Evolutionary conservation across 2,113 vertebrate genomes (phyloP).

Genomic region (Actinemys pallida): DNA sequence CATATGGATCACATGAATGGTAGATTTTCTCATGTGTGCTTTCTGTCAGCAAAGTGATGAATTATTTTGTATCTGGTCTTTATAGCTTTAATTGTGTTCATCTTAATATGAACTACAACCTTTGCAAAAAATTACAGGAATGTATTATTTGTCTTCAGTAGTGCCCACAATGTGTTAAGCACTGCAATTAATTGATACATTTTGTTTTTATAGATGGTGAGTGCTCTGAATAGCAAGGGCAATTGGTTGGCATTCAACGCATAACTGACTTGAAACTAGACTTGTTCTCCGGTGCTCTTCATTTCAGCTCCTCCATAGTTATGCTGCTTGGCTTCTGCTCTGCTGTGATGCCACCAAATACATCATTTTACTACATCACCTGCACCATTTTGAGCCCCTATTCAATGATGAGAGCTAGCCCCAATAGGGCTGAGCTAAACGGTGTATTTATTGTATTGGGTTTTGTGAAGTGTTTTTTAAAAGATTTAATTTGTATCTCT

Average conservation of each 20-base stretch:
- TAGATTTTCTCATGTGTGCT: background rate
- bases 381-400: accelerated
- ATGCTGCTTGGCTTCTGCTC: background rate
- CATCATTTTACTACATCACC: accelerated
- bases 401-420: accelerated
- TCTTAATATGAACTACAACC: background rate
- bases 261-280: background rate
- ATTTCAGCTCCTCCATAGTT: background rate
- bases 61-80: background rate
- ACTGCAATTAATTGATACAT: background rate
- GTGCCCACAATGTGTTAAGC: background rate
- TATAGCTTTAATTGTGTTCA: background rate
- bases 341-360: accelerated
- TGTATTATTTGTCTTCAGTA: background rate
- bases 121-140: background rate
- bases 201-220: background rate
- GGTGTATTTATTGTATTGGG: accelerated
- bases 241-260: background rate
- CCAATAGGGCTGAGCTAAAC: accelerated
- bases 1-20: background rate
- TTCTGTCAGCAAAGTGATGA: background rate
- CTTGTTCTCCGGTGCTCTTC: background rate
- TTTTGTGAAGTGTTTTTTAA: accelerated
- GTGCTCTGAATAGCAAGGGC: background rate
- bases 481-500: accelerated